Base-by-base conservation (phyloP, 2,797 vertebrate species). In the Sebastes minor region DNA sequence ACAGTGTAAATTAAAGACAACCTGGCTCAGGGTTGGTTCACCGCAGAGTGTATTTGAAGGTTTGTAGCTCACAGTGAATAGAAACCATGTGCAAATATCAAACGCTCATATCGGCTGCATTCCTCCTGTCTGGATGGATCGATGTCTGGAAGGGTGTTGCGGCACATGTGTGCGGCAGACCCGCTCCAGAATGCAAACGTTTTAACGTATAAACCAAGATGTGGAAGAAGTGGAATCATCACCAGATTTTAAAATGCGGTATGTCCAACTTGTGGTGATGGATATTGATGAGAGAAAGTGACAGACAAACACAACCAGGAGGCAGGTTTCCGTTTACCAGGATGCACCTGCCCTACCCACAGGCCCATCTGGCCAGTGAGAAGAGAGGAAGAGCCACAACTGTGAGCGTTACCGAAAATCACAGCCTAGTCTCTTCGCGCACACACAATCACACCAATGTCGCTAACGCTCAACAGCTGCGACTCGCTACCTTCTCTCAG, bases 41-140 rank as follows among this genome's bases (percentile, higher is more conserved):
- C 74, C 2, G 1, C 78, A 28, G 35, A 65, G 71, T 74, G 70
- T 42, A 74, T 86, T 80, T 86, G 42, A 84, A 70, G 72, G 35
- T 84, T 20, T 71, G 74, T 57, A 74, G 65, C 83, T 81, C 71
- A 79, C 32, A 35, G 61, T 76, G 81, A 92, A 92, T 85, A 78
- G 83, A 86, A 89, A 91, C 90, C 93, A 93, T 86, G 88, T 94
- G 93, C 75, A 89, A 89, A 88, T 84, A 87, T 86, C 76, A 78
- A 86, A 74, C 74, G 73, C 81, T 91, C 79, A 83, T 90, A 91
- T 91, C 74, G 61, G 83, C 87, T 66, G 78, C 94, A 93, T 94
- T 95, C 93, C 88, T 93, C 33, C 42, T 28, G 88, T 86, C 86
- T 81, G 78, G 76, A 69, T 66, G 66, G 75, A 89, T 88, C 42